A percentile compares a stretch with the other conserved stretches of the same genome.
These are phyloP conservation scores for Mythimna loreyi DNA, from an alignment of 2,888 invertebrate species.

Conservation along the genomic window DNA sequence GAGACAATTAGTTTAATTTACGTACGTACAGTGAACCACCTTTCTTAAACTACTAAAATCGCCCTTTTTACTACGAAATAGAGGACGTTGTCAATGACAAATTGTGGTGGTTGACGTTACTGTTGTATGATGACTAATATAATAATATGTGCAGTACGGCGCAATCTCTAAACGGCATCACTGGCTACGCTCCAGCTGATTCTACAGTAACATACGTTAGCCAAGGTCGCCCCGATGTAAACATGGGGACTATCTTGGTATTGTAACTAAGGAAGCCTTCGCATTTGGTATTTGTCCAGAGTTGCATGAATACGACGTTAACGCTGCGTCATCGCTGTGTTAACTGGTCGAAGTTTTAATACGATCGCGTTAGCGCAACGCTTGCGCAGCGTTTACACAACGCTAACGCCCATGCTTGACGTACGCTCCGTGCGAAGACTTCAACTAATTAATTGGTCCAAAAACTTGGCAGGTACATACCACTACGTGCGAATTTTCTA, in stretches of 20 bases:
- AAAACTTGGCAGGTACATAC: conserved; percentile 40
- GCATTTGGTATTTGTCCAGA: conserved; percentile 7
- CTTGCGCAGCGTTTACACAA: not conserved
- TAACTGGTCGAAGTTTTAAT: not conserved
- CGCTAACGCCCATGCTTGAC: not conserved
- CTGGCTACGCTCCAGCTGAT: conserved; percentile 61
- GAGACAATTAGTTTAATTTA: conserved; percentile 18
- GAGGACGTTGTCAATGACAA: not conserved
- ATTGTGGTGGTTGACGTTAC: conserved; percentile 7
- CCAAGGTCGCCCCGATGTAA: conserved; percentile 49
- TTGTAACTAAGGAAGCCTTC: conserved; percentile 22
- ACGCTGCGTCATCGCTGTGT: not conserved
- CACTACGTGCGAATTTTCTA: conserved; percentile 31
- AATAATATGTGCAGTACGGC: conserved; percentile 37
- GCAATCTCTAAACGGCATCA: conserved; percentile 49
- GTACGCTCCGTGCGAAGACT: not conserved
- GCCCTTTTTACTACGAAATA: conserved; percentile 3
- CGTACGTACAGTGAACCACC: not conserved
- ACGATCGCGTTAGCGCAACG: not conserved
- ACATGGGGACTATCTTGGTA: conserved; percentile 19
- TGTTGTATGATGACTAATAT: conserved; percentile 35
- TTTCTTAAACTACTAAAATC: not conserved
- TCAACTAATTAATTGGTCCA: conserved; percentile 11
- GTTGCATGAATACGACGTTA: not conserved
- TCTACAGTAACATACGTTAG: conserved; percentile 32